Base-by-base conservation (phyloP, 2,113 vertebrate genomes). In the Ceuthmochares aereus region DNA sequence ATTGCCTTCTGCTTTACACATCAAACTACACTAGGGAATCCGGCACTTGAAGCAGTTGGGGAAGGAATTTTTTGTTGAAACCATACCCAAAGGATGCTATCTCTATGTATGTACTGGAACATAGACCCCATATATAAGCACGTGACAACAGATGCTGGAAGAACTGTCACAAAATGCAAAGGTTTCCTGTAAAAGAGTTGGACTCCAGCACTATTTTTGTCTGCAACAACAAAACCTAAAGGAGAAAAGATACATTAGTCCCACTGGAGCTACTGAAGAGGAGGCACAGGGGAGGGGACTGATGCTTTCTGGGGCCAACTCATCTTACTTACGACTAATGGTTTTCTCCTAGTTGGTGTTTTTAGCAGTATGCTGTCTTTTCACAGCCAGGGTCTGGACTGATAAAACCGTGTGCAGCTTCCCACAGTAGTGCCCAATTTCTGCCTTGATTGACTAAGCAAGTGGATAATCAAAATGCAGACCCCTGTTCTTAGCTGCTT, bases 381-480 rank as follows among this genome's bases (percentile, higher is more conserved):
- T 70, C 9, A 36, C 30, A 90, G 56, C 13, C 5, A 13, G 37
- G 26, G 23, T 16, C 70, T 47, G 54, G 70, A 88, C 40, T 7
- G 27, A 2, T 80, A 12, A 4, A 20, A 5, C 21, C 25, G 23
- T 3, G 26, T 85, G 17, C 23, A 49, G 21, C 43, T 79, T 68
- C 45, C 51, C 8, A 11, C 6, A 9, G 37, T 2, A 56, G 26
- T 52, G 14, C 15, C 42, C 4, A 3, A 0, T 37, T 69, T 68
- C 49, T 87, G 15, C 29, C 7, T 5, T 56, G 47, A 23, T 5
- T 56, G 47, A 23, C 43, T 55, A 47, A 89, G 34, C 10, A 89
- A 36, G 5, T 29, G 58, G 21, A 14, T 75, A 64, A 76, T 21
- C 11, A 62, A 81, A 82, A 67, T 34, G 20, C 56, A 70, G 16